phyloP scores from a whole-genome alignment of 2,888 invertebrate species.

The Iphiclides podalirius region DNA sequence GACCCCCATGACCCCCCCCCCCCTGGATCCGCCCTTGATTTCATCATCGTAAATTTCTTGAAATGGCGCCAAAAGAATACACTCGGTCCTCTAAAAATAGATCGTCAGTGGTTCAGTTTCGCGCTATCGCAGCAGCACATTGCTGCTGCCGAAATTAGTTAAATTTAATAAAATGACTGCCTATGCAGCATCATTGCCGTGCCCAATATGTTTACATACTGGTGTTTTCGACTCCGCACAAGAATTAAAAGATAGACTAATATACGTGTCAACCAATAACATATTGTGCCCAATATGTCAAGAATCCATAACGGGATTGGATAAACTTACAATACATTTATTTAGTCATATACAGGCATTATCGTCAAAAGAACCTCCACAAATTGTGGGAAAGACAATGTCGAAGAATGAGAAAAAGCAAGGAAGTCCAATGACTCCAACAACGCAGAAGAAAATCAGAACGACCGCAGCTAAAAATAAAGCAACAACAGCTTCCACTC shows the following conservation, averaged over 20 bases:
- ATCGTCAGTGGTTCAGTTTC: slow-evolving; percentile 54
- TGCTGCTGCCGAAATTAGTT: slow-evolving; percentile 24
- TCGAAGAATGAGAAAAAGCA: slow-evolving; percentile 31
- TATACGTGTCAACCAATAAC: slow-evolving; percentile 87
- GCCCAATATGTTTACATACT: slow-evolving; percentile 88
- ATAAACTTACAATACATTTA: slow-evolving; percentile 91
- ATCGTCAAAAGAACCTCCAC: slow-evolving; percentile 36
- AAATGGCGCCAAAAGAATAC: slow-evolving; percentile 65
- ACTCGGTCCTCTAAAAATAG: slow-evolving; percentile 64
- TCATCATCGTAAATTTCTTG: slow-evolving; percentile 64
- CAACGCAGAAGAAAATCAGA: slow-evolving; percentile 52
- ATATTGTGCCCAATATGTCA: slow-evolving; percentile 89
- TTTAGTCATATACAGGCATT: slow-evolving; percentile 84
- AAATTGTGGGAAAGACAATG: slow-evolving; percentile 33
- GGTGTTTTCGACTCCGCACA: slow-evolving; percentile 85
- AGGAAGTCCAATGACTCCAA: slow-evolving; percentile 38
- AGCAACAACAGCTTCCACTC: slow-evolving; percentile 42
- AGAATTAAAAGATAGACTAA: slow-evolving; percentile 84
- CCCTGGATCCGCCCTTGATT: too few species aligned
- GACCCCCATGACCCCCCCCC: too few species aligned
- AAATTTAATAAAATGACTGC: slow-evolving; percentile 55
- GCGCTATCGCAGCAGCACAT: slow-evolving; percentile 43
- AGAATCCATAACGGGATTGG: slow-evolving; percentile 86
- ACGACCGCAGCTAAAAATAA: slow-evolving; percentile 65
- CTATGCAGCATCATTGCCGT: slow-evolving; percentile 82